Evolutionary conservation across 2,113 vertebrate species (phyloP).

Genomic region (Lepisosteus oculatus): DNA sequence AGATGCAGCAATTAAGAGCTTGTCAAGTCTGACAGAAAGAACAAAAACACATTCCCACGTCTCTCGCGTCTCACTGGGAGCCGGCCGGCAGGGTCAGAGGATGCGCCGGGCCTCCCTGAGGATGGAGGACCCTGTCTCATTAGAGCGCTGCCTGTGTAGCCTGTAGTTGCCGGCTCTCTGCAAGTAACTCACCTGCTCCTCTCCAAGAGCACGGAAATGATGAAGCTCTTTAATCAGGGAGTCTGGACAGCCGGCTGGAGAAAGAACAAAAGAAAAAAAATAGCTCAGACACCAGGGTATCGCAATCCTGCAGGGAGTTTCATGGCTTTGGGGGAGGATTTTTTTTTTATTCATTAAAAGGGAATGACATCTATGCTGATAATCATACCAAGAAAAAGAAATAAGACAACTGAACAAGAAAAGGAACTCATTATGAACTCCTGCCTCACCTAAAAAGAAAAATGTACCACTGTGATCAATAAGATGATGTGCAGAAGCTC

Average conservation of each 20-base stretch:
- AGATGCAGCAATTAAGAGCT: conserved; percentile 70
- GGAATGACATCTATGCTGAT: neutral
- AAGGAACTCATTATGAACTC: too few relatives aligned
- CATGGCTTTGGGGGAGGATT: conserved; percentile 5
- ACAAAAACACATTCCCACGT: conserved; percentile 20
- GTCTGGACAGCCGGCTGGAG: conserved; percentile 77
- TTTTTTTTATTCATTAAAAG: neutral
- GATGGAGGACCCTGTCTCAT: conserved; percentile 31
- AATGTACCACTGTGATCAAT: too few relatives aligned
- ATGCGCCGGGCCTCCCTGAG: too few relatives aligned
- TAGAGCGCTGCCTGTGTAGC: conserved; percentile 10
- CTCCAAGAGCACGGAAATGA: conserved; percentile 87
- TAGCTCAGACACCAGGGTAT: conserved; percentile 15
- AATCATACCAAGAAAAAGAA: neutral
- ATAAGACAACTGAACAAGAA: conserved; percentile 2
- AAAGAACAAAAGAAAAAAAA: conserved; percentile 43
- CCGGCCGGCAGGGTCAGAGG: conserved; percentile 21
- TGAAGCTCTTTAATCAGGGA: conserved; percentile 88
- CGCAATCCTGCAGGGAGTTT: conserved; percentile 29
- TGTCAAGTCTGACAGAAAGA: conserved; percentile 59
- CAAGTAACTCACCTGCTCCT: conserved; percentile 79
- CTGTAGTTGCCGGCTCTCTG: conserved; percentile 27
- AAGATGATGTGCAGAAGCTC: too few relatives aligned
- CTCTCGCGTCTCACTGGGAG: neutral
- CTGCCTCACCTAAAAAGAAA: too few relatives aligned